phyloP scores from a whole-genome alignment of 2,888 invertebrate species.

The Cyclophora albipunctata region DNA sequence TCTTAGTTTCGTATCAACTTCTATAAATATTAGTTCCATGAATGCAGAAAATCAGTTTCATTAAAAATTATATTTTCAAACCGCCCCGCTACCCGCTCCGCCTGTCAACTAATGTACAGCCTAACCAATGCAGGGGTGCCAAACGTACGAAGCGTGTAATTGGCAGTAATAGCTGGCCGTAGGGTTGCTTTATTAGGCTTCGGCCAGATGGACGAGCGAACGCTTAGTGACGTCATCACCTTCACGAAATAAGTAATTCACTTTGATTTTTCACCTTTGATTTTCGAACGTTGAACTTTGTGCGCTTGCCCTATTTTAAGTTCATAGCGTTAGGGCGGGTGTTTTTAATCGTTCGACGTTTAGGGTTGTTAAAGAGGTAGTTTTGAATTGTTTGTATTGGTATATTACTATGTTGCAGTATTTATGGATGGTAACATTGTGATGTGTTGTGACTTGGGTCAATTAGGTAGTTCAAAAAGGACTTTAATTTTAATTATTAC shows the following conservation, averaged over 20 bases:
- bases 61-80: background rate
- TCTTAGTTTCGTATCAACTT: too few relatives aligned
- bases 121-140: slow-evolving; percentile 49
- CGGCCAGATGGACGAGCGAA: slow-evolving; percentile 22
- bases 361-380: background rate
- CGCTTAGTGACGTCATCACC: slow-evolving; percentile 20
- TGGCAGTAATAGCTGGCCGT: slow-evolving; percentile 39
- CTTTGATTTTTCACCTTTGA: slow-evolving; percentile 17
- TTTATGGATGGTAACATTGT: too few relatives aligned
- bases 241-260: slow-evolving; percentile 28
- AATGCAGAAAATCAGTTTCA: background rate
- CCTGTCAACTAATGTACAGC: slow-evolving; percentile 15
- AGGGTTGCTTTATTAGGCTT: slow-evolving; percentile 31
- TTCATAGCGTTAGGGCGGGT: background rate
- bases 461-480: too few relatives aligned
- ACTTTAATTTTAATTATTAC: too few relatives aligned
- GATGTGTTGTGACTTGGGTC: too few relatives aligned
- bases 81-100: slow-evolving; percentile 28
- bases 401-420: too few relatives aligned
- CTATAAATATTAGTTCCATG: too few relatives aligned
- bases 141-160: slow-evolving; percentile 37
- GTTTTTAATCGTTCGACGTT: slow-evolving; percentile 1
- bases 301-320: background rate
- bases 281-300: slow-evolving; percentile 9
- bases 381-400: too few relatives aligned